A percentile compares a stretch with the other conserved stretches of the same genome.
Evolutionary conservation across 2,888 invertebrate genomes (phyloP).

Genomic region (Ariolimax columbianus): DNA sequence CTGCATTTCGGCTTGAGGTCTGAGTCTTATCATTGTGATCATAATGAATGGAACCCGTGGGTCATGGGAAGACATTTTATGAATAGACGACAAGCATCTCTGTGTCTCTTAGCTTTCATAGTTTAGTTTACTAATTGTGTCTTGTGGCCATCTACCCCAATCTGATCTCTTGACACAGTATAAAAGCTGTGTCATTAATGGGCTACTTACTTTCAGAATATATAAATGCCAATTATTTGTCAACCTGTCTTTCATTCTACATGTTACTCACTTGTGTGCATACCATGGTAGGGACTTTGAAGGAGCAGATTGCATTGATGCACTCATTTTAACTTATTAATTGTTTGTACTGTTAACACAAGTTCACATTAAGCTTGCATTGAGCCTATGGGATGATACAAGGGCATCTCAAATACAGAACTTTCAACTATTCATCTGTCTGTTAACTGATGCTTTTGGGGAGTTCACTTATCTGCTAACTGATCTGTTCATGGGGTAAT

Average conservation of each 20-base stretch:
- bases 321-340: neutral
- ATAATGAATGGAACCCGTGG: neutral
- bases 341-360: neutral
- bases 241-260: conserved; percentile 17
- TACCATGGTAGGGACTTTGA: neutral
- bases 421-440: no score
- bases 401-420: no score
- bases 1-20: conserved; percentile 97
- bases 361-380: no score
- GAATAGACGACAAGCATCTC: neutral
- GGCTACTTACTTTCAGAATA: neutral
- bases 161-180: neutral
- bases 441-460: no score
- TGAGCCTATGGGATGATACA: no score
- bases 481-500: no score
- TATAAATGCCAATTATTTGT: neutral
- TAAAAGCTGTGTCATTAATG: neutral
- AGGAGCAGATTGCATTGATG: neutral
- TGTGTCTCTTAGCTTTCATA: neutral
- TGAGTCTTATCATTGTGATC: conserved; percentile 75
- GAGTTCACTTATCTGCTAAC: neutral
- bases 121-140: neutral
- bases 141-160: no score
- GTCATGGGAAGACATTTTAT: neutral
- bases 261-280: neutral